Percentiles rank a stretch among this genome's conserved stretches.
These are phyloP conservation scores for Hippoglossus hippoglossus DNA, from an alignment of 2,797 vertebrate genomes.

Conservation along the genomic window DNA sequence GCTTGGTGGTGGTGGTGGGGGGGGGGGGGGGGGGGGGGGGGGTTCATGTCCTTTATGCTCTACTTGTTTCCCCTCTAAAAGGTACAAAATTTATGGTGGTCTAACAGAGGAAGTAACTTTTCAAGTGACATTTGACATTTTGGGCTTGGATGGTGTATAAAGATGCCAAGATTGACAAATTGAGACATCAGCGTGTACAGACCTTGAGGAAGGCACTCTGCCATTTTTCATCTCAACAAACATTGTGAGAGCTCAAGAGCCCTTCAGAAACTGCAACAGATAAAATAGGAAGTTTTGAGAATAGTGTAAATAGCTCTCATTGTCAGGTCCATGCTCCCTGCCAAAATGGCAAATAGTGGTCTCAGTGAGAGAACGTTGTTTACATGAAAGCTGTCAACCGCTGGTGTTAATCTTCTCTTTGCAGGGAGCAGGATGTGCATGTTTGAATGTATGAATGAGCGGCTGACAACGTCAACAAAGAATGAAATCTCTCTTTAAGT, in stretches of 20 bases:
- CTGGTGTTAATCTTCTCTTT: constrained; percentile 32
- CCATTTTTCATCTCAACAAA: constrained; percentile 64
- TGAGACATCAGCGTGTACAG: constrained; percentile 58
- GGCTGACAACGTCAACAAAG: background rate
- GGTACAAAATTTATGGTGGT: constrained; percentile 71
- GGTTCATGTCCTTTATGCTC: constrained; percentile 75
- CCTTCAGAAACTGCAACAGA: constrained; percentile 48
- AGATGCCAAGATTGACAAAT: constrained; percentile 75
- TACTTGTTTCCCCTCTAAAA: constrained; percentile 68
- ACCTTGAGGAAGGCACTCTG: constrained; percentile 57
- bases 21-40: constrained; percentile 46
- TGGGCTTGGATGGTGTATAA: constrained; percentile 64
- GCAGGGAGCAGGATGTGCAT: constrained; percentile 1
- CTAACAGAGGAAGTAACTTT: constrained; percentile 75
- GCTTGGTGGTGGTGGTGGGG: too few relatives aligned
- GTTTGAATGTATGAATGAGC: background rate
- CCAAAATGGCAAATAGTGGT: constrained; percentile 55
- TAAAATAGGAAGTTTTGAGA: constrained; percentile 61
- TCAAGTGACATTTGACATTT: constrained; percentile 71
- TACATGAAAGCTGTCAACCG: constrained; percentile 45
- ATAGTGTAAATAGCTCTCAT: constrained; percentile 58
- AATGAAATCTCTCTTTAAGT: too few relatives aligned
- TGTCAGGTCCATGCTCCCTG: constrained; percentile 28
- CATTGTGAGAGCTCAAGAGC: constrained; percentile 58
- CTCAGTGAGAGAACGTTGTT: constrained; percentile 43